Base-by-base conservation (phyloP, 2,113 vertebrate genomes). In the Sebastes fasciatus region DNA sequence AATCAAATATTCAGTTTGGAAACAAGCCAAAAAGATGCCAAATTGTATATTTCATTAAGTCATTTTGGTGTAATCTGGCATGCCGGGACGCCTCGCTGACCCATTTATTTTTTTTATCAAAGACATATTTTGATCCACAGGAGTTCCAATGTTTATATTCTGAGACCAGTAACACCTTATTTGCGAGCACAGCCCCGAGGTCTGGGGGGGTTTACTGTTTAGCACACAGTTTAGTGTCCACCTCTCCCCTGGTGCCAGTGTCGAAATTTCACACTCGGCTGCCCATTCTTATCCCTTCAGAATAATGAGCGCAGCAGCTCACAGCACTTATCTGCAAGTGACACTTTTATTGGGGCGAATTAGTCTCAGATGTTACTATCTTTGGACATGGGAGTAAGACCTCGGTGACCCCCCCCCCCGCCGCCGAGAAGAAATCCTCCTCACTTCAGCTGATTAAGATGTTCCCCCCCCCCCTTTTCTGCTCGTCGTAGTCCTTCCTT, bases 281-380 rank as follows among this genome's bases (percentile, higher is more conserved):
- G 81, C 67, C 63, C 51, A 7, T 80, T 77, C 66, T 75, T 80
- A 83, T 68, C 73, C 71, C 68, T 62, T 75, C 66, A 17, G 77
- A 81, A 77, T 91, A 92, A 89, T 83, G 88, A 91, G 88, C 68
- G 7, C 42, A 48, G 65, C 61, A 4, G 61, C 81, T 90, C 86
- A 65, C 79, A 40, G 58, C 55, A 79, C 85, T 89, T 85, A 85
- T 85, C 86, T 80, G 55, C 62, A 85, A 85, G 85, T 90, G 84
- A 85, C 89, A 85, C 84, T 91, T 93, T 79, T 74, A 87, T 83
- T 70, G 79, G 49, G 79, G 19, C 11, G 67, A 86, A 91, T 91
- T 79, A 83, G 86, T 74, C 81, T 85, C 74, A 64, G 65, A 86
- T 80, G 83, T 86, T 88, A 4, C 88, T 79, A 61, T 91, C 82